phyloP scores from a whole-genome alignment of 2,113 vertebrate species.

The Aleadryas rufinucha region DNA sequence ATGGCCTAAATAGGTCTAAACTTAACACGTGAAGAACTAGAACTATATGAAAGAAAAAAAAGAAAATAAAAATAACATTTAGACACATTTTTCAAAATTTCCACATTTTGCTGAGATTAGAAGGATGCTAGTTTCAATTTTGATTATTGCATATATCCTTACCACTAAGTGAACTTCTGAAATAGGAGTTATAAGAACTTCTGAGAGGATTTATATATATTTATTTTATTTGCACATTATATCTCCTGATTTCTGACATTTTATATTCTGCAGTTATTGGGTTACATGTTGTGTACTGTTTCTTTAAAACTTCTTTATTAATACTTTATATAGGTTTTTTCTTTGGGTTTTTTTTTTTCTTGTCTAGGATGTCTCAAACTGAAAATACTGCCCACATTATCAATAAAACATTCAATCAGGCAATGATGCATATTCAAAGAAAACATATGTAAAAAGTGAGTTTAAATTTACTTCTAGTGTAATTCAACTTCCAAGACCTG shows the following conservation, averaged over 20 bases:
- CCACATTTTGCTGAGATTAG: background rate
- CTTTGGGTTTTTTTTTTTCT: background rate
- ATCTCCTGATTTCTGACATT: background rate
- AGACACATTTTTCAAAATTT: background rate
- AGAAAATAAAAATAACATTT: background rate
- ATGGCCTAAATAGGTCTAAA: background rate
- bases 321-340: too few relatives aligned
- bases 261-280: background rate
- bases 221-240: background rate
- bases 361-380: background rate
- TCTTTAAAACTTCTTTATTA: background rate
- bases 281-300: background rate
- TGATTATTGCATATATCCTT: background rate
- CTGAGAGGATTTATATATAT: background rate
- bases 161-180: background rate
- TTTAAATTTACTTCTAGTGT: background rate
- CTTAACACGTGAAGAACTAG: background rate
- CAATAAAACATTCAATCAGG: background rate
- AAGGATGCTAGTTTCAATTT: background rate
- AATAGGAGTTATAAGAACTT: background rate
- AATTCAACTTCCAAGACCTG: background rate
- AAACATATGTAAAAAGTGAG: background rate
- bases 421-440: background rate
- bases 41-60: background rate
- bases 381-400: background rate